These are phyloP conservation scores for Sturnira hondurensis DNA, from an alignment of 2,113 vertebrate species.

Conservation along the genomic window DNA sequence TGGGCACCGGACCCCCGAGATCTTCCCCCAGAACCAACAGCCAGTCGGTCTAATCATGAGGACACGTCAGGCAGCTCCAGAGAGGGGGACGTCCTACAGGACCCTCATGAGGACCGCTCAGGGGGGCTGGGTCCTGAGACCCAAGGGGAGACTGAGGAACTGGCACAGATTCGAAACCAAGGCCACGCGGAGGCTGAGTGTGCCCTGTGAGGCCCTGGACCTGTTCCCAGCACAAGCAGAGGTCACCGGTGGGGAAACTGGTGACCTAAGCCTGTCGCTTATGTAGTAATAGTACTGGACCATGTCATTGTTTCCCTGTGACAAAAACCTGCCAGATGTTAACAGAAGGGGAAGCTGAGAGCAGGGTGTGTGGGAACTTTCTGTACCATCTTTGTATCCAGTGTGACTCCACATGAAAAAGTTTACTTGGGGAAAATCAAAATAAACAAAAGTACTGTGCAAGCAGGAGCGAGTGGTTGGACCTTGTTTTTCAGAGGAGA, in stretches of 20 bases:
- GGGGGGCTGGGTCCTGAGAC: background rate
- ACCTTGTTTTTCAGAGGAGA: background rate
- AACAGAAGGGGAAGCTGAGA: background rate
- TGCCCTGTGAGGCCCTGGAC: too few relatives aligned
- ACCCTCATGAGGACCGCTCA: background rate
- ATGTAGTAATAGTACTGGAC: too few relatives aligned
- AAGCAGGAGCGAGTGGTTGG: background rate
- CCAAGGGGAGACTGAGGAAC: background rate
- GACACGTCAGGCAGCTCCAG: background rate
- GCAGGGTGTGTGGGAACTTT: background rate
- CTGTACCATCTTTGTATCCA: background rate
- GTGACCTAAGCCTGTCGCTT: background rate
- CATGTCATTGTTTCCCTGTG: background rate
- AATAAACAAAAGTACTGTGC: background rate
- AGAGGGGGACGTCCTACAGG: accelerated
- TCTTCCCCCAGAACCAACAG: background rate
- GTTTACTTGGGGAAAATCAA: background rate
- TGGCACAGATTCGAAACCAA: background rate
- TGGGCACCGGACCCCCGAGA: background rate
- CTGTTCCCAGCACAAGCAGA: background rate
- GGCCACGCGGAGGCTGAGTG: too few relatives aligned
- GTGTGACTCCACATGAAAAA: background rate
- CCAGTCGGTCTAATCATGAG: background rate
- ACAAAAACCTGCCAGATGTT: accelerated
- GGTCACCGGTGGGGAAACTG: background rate